Conservation (phyloP, 2,888 invertebrate genomes). For the Euzophera pinguis region DNA sequence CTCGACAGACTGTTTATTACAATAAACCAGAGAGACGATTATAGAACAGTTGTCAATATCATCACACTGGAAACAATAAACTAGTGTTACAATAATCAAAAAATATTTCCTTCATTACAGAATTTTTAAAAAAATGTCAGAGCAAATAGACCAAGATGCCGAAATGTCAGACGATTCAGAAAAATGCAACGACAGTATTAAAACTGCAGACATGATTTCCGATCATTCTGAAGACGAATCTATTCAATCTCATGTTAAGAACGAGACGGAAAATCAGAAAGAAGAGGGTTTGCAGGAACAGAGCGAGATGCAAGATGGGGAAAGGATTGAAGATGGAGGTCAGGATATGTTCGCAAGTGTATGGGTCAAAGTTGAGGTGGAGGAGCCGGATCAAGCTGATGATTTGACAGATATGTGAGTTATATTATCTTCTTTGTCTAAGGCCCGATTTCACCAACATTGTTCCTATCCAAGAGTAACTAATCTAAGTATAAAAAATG, state of each 20-base stretch:
- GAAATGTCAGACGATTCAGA: neutral
- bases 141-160: neutral
- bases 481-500: too few species aligned
- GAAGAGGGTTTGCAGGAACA: neutral
- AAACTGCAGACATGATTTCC: neutral
- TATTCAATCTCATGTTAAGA: neutral
- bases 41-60: too few species aligned
- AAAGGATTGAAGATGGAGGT: slow-evolving; percentile 30
- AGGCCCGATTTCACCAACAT: too few species aligned
- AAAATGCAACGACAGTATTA: too few species aligned
- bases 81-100: too few species aligned
- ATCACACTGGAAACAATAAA: too few species aligned
- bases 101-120: neutral
- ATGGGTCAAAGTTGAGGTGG: slow-evolving; percentile 53
- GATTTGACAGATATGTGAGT: neutral
- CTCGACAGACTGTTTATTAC: too few species aligned
- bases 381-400: slow-evolving; percentile 3
- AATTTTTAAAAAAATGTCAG: neutral
- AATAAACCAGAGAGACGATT: too few species aligned
- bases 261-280: neutral
- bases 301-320: slow-evolving; percentile 1
- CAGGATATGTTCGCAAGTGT: slow-evolving; percentile 51
- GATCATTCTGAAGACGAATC: neutral
- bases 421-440: too few species aligned
- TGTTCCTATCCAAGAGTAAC: too few species aligned